Base-by-base conservation (phyloP, 2,888 invertebrate genomes). In the Amiota minor region DNA sequence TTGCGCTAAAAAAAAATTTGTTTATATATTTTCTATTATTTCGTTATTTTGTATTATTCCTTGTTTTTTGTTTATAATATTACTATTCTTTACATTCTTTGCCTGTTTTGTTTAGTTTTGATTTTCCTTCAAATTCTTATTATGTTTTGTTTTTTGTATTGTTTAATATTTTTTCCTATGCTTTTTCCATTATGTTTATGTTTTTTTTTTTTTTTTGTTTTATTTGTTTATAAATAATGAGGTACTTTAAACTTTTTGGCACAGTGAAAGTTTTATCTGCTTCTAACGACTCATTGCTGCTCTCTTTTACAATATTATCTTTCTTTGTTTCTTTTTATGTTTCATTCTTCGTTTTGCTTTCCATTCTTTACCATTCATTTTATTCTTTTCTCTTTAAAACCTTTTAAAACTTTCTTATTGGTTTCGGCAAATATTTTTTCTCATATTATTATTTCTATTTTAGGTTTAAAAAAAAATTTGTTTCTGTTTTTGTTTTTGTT, bases 171-270 rank as follows among this genome's bases (percentile, higher is more conserved):
- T 20, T 62, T 50, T 55, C 56, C 65, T 23, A 12, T 23, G 65
- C 72, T 72, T 72, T 56, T 78, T 71, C 64, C 71, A 73, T 75
- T 75, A 71, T 68, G 72, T 62, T 77, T 70, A 55, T 71, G 74
- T 74, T 71, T 79, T n/a, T n/a, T n/a, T n/a, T n/a, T 68, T 75
- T 78, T 73, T 75, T 76, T 76, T 72, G 64, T 77, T 80, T 83
- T 80, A 75, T 76, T 80, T 81, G 80, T 84, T 83, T 83, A 84
- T 83, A 88, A 86, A 91, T 92, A 91, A 93, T 93, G 93, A 94
- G 94, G 94, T 94, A 94, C 93, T 93, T 91, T 92, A 88, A 92
- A 93, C 83, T 83, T 93, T 90, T 94, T 94, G 94, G 94, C 94
- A 94, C 94, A 93, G 93, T 93, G 92, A 93, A 92, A 92, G 91